Evolutionary conservation across 2,113 vertebrate species (phyloP), one percentile per base, ranked within the genome.

Genomic region (Pithys albifrons): DNA sequence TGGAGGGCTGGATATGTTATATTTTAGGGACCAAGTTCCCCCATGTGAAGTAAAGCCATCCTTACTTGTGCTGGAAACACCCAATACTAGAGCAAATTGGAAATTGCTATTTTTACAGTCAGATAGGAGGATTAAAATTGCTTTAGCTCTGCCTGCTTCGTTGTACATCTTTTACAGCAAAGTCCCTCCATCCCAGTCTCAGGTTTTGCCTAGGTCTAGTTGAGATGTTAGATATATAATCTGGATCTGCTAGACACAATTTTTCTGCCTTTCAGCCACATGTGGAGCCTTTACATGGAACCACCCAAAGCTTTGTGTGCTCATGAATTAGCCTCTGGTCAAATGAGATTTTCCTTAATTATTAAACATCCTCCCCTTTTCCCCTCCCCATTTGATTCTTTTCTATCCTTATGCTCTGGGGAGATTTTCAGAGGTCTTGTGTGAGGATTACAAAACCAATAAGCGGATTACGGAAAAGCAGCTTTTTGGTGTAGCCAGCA

Each of bases 391-490:
- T 74, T 85, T 73, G 66, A 58, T 85, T 95, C 19, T 81, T 75
- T 85, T 85, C 74, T 89, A 52, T 91, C 81, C 58, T 70, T 74
- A 61, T 69, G 52, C 76, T 69, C 83, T 45, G 48, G 83, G 69
- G 83, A 84, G 95, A 88, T 93, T 95, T 92, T 84, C 90, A 71
- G 76, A 94, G 88, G 55, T 90, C 52, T 81, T 89, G 29, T 89
- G 79, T 49, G 41, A 86, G 92, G 69, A 95, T 92, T 95, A 96
- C 88, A 96, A 91, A 94, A 46, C 57, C 71, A 94, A 24, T 92
- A 96, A 95, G 65, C 4, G 3, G 92, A 95, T 96, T 96, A 95
- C 13, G 57, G 79, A 86, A 81, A 94, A 95, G 92, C 29, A 84
- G 85, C 88, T 94, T 93, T 97, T 86, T 86, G 48, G 77, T 88